Evolutionary conservation across 2,113 vertebrate species (phyloP).

Genomic region (Gasterosteus aculeatus): DNA sequence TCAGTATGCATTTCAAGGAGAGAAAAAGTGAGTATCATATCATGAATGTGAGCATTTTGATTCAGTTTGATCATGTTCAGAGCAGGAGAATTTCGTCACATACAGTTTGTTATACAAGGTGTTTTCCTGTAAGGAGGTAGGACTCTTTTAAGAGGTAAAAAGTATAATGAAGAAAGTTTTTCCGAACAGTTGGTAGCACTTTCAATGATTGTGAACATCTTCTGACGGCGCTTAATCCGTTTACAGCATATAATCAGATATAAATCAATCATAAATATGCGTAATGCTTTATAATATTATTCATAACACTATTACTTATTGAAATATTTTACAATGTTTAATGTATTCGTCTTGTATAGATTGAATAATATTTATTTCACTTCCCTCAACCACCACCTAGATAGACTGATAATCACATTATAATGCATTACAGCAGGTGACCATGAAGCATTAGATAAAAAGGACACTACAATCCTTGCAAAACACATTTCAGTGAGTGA

Average conservation of each 20-base stretch:
- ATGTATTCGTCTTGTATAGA: background rate
- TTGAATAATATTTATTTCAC: background rate
- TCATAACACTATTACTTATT: background rate
- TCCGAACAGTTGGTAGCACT: background rate
- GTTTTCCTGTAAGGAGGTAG: constrained; percentile 22
- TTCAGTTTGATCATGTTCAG: constrained; percentile 53
- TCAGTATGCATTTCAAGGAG: constrained; percentile 88
- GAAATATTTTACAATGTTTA: background rate
- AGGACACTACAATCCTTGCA: background rate
- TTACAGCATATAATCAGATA: background rate
- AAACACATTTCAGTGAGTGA: background rate
- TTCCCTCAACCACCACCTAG: background rate
- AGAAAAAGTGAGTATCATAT: constrained; percentile 82
- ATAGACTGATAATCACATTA: background rate
- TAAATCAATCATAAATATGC: background rate
- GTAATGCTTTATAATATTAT: background rate
- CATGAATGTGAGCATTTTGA: constrained; percentile 82
- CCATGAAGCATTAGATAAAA: background rate
- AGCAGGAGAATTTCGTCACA: constrained; percentile 42
- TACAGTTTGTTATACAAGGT: constrained; percentile 19
- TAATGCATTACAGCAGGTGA: background rate
- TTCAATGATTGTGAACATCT: background rate
- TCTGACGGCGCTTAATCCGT: background rate
- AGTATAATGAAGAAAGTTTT: constrained; percentile 33
- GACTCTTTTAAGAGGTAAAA: constrained; percentile 20